Evolutionary conservation across 1,140 invertebrate species (phyloP).

Genomic region (Zaprionus camerounensis): DNA sequence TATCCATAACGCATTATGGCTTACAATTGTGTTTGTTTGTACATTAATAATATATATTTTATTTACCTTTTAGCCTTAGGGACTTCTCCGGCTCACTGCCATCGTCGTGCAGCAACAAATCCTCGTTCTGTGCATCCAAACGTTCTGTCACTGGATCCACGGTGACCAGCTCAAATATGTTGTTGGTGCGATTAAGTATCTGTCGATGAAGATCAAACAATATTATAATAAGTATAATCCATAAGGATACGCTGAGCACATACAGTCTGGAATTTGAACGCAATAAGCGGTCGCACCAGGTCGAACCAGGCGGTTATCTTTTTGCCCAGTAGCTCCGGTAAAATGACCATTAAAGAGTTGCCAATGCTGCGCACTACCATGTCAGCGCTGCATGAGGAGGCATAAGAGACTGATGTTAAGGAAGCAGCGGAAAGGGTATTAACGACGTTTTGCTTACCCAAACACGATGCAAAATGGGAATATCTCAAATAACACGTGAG

Average conservation of each 20-base stretch:
- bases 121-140: conserved; percentile 86
- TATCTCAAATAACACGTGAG: conserved; percentile 96
- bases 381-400: conserved; percentile 87
- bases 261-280: conserved; percentile 97
- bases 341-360: conserved; percentile 95
- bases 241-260: not conserved
- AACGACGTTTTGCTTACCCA: conserved; percentile 87
- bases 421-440: not conserved
- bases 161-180: conserved; percentile 97
- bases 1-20: too few relatives aligned
- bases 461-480: conserved; percentile 99
- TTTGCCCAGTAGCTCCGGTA: conserved; percentile 94
- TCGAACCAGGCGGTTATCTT: conserved; percentile 96
- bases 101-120: conserved; percentile 87
- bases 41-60: conserved; percentile 28
- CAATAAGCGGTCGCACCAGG: conserved; percentile 94
- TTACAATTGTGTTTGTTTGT: not conserved
- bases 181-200: conserved; percentile 97
- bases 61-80: conserved; percentile 92
- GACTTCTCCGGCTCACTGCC: conserved; percentile 88
- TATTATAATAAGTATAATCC: not conserved
- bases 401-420: not conserved
- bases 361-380: conserved; percentile 96
- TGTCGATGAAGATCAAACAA: conserved; percentile 79
- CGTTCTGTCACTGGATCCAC: conserved; percentile 91